phyloP scores from a whole-genome alignment of 2,113 vertebrate species.

The Castor canadensis region DNA sequence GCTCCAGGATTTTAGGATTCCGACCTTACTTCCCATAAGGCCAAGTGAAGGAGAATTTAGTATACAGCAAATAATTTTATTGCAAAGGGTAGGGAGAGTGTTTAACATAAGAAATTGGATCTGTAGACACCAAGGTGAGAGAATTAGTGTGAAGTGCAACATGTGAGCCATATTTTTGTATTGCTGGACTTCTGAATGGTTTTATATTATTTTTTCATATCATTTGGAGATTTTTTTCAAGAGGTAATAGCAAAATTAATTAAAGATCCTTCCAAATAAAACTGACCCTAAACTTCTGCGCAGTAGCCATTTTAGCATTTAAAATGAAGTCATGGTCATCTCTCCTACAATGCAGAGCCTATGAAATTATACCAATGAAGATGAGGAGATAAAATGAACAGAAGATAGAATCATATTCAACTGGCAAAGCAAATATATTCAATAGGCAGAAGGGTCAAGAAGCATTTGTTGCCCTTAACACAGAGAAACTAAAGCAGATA shows the following conservation, averaged over 20 bases:
- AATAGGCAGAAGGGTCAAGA: not conserved
- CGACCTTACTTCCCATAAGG: not conserved
- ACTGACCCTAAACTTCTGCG: not conserved
- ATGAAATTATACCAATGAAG: not conserved
- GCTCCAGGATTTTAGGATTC: not conserved
- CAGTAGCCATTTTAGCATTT: not conserved
- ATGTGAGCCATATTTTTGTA: conserved; percentile 39
- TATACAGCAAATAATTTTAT: not conserved
- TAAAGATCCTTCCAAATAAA: conserved; percentile 56
- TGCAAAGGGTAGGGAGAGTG: not conserved
- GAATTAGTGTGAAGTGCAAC: not conserved
- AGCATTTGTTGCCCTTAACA: no score
- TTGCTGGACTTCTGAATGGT: conserved; percentile 50
- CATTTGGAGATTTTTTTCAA: conserved; percentile 46
- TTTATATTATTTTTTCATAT: conserved; percentile 53
- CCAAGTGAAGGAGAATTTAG: conserved; percentile 14
- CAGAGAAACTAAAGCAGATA: no score
- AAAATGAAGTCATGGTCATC: conserved; percentile 21
- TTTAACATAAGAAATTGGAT: not conserved
- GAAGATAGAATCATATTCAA: not conserved
- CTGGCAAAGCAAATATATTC: not conserved
- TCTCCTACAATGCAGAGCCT: not conserved
- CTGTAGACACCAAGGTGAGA: conserved; percentile 23
- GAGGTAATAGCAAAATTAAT: conserved; percentile 55
- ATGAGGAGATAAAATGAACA: not conserved